phyloP scores from a whole-genome alignment of 2,113 vertebrate genomes.

The Nothocercus julius region DNA sequence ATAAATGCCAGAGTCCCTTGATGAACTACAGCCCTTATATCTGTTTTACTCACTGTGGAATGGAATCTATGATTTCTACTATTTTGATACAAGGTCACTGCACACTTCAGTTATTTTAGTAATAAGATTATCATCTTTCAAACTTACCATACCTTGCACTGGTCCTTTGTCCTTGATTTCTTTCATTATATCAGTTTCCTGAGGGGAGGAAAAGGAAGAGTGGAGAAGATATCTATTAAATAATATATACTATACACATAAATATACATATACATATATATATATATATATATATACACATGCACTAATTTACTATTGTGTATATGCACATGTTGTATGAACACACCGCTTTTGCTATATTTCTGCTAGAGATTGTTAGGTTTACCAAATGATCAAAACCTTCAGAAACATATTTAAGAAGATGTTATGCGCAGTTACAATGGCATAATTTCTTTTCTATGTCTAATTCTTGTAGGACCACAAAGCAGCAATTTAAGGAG shows the following conservation, averaged over 20 bases:
- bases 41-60: background rate
- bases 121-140: background rate
- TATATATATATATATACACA: too few relatives aligned
- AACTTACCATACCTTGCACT: slow-evolving; percentile 79
- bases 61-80: background rate
- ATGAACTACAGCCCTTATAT: background rate
- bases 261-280: background rate
- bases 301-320: too few relatives aligned
- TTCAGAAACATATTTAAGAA: background rate
- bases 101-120: background rate
- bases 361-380: background rate
- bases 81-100: background rate
- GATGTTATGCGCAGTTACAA: background rate
- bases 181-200: slow-evolving; percentile 82
- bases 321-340: background rate
- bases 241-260: background rate
- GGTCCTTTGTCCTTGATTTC: slow-evolving; percentile 82
- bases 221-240: background rate
- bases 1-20: background rate
- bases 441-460: background rate
- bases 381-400: background rate
- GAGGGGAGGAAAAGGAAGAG: background rate
- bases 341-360: background rate
- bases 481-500: background rate
- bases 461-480: background rate